A percentile compares a stretch with the other conserved stretches of the same genome.
Conservation (phyloP, 2,113 vertebrate species). For the Mola mola region DNA sequence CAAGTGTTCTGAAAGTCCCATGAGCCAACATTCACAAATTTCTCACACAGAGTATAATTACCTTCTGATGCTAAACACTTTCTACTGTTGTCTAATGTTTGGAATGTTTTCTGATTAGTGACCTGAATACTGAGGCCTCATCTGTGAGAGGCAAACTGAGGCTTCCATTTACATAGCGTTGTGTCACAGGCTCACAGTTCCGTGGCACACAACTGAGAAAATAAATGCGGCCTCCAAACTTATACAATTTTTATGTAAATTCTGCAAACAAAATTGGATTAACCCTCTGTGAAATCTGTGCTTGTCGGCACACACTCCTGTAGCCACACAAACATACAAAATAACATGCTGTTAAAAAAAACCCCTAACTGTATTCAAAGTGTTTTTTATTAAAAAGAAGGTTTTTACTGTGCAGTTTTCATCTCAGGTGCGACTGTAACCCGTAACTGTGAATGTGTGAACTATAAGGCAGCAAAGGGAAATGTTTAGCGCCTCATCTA, state of each 20-base stretch:
- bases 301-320: background rate
- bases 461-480: slow-evolving; percentile 3
- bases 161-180: slow-evolving; percentile 21
- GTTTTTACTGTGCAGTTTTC: background rate
- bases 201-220: background rate
- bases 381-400: background rate
- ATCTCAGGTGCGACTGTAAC: background rate
- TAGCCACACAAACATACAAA: background rate
- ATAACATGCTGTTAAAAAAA: background rate
- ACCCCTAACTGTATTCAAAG: background rate
- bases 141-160: slow-evolving; percentile 4
- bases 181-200: slow-evolving; percentile 16
- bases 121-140: slow-evolving; percentile 44
- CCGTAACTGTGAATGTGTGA: background rate
- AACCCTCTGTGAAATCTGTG: slow-evolving; percentile 13
- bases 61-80: too few relatives aligned
- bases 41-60: too few relatives aligned
- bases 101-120: background rate
- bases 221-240: slow-evolving; percentile 18
- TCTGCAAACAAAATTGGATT: slow-evolving; percentile 13
- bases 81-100: too few relatives aligned
- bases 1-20: too few relatives aligned
- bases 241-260: slow-evolving; percentile 38
- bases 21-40: too few relatives aligned
- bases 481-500: slow-evolving; percentile 7